phyloP scores from a whole-genome alignment of 1,140 invertebrate genomes.

The Drosophila serrata region DNA sequence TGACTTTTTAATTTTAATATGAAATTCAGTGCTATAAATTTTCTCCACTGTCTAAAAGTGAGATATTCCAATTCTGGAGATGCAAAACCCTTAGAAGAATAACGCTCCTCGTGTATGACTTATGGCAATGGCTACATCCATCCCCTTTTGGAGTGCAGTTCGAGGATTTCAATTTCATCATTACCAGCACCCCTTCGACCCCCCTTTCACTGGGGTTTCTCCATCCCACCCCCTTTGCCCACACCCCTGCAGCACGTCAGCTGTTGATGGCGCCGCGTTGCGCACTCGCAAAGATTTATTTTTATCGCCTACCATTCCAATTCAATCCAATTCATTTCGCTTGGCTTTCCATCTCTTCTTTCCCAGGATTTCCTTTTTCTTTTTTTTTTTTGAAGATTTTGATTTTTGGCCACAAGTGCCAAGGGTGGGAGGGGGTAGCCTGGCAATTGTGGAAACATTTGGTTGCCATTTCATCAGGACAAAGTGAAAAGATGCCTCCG shows the following conservation, averaged over 20 bases:
- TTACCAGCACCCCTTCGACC: conserved; percentile 31
- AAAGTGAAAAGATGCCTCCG: conserved; percentile 36
- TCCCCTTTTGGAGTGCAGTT: conserved; percentile 30
- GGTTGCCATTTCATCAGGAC: conserved; percentile 58
- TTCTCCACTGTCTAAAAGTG: conserved; percentile 1
- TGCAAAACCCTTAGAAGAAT: conserved; percentile 61
- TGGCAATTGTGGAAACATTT: conserved; percentile 52
- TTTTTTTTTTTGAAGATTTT: conserved; percentile 45
- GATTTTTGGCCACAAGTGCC: conserved; percentile 62
- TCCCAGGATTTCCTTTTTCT: conserved; percentile 10
- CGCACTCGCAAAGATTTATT: conserved; percentile 80
- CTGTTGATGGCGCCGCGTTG: conserved; percentile 77
- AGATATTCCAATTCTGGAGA: conserved; percentile 23
- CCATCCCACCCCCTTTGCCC: not conserved
- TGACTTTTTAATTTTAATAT: not conserved
- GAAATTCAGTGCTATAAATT: not conserved
- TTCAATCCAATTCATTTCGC: conserved; percentile 81
- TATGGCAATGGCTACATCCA: conserved; percentile 40
- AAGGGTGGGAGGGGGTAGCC: conserved; percentile 2
- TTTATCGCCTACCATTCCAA: conserved; percentile 82
- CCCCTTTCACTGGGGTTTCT: not conserved
- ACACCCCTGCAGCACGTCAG: conserved; percentile 54
- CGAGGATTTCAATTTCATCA: conserved; percentile 77
- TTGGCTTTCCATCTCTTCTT: conserved; percentile 36
- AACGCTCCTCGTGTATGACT: conserved; percentile 77